Base-by-base conservation (phyloP, 2,888 invertebrate species). In the Pemphredon lugubris region DNA sequence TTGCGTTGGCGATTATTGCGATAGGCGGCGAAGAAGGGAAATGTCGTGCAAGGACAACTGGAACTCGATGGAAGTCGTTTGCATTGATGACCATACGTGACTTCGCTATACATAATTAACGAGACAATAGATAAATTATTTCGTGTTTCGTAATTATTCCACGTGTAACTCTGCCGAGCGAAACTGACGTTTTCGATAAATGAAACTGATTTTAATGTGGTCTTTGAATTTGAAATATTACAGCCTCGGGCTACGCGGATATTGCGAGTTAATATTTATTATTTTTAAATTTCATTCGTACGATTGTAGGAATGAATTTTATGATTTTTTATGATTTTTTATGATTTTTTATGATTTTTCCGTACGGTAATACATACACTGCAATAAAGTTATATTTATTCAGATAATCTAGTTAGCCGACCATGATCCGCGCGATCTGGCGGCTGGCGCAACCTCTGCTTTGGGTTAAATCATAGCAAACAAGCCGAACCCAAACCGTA, bases 1-100 rank as follows among this genome's bases (percentile, higher is more conserved):
- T 64, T 58, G 68, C 44, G 57, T 58, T 47, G 47, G 45, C 39
- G 60, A 55, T 34, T 53, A 54, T 20, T 7, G 5, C n/a, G 30
- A 50, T 30, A 32, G 16, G 7, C 30, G 21, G 53, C 34, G 16
- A 63, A 59, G 51, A 60, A 40, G 44, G 58, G 48, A 63, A 54
- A 59, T 50, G 34, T 65, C 51, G 45, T 53, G 61, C 80, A 72
- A 80, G 71, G 63, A 75, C 64, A 48, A 48, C 67, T 21, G 21
- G 53, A 44, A 58, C 57, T 42, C 18, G 39, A 39, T 18, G 21
- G n/a, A 30, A 59, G 55, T 50, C 40, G 53, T 58, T 77, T 64
- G 58, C 74, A 80, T 69, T 80, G 58, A 50, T 48, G 53, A 11
- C 42, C 40, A 30, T 42, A 7, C 18, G 30, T 13, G 44, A 21